phyloP scores from a whole-genome alignment of 1,140 invertebrate species.

The Goniozus legneri region DNA sequence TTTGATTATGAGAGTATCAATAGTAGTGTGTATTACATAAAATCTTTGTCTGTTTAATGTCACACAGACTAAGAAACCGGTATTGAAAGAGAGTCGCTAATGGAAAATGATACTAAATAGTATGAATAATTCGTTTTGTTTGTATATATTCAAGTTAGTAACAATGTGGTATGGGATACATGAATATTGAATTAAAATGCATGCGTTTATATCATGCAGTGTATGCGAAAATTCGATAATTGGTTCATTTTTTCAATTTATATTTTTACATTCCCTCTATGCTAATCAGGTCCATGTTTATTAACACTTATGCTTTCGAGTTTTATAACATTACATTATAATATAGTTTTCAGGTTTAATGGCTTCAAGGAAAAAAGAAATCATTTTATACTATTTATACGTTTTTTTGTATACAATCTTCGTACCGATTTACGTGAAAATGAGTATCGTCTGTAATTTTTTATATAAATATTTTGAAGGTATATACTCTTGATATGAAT shows the following conservation, averaged over 20 bases:
- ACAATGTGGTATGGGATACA: constrained; percentile 3
- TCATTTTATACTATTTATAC: constrained; percentile 22
- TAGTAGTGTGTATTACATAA: constrained; percentile 23
- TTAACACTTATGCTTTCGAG: constrained; percentile 20
- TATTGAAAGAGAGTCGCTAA: too few species aligned
- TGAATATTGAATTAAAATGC: constrained; percentile 10
- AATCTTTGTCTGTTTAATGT: constrained; percentile 28
- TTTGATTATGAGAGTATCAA: background rate
- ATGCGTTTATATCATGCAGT: constrained; percentile 10
- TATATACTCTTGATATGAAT: constrained; percentile 12
- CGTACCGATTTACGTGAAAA: constrained; percentile 5
- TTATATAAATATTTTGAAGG: constrained; percentile 22
- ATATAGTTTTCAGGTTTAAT: constrained; percentile 12
- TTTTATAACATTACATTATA: constrained; percentile 17
- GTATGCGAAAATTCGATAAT: constrained; percentile 17
- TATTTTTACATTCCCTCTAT: constrained; percentile 41
- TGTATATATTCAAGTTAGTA: constrained; percentile 14
- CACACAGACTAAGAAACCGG: too few species aligned
- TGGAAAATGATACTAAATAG: constrained; percentile 10
- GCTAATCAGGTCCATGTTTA: constrained; percentile 23
- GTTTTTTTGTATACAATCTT: constrained; percentile 11
- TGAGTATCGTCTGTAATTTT: constrained; percentile 12
- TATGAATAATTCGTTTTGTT: constrained; percentile 16
- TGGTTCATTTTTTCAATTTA: constrained; percentile 26
- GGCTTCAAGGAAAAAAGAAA: constrained; percentile 7